Evolutionary conservation across 2,797 vertebrate species (phyloP).

Genomic region (Ctenopoma multispine): DNA sequence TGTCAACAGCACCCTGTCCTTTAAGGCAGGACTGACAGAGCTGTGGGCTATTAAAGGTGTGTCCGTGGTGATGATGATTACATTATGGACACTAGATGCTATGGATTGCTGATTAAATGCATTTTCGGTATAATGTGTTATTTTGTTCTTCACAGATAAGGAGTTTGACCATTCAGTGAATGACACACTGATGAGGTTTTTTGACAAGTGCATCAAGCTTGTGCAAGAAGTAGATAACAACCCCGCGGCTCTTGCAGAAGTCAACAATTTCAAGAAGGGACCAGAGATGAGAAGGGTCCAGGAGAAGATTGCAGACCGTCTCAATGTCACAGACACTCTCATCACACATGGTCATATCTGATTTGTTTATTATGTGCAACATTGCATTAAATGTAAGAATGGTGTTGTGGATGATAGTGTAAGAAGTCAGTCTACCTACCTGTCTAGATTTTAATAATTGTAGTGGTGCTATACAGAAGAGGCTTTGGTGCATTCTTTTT

Average conservation of each 20-base stretch:
- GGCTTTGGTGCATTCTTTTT: too few relatives aligned
- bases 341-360: slow-evolving; percentile 84
- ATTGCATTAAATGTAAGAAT: too few relatives aligned
- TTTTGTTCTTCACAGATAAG: slow-evolving; percentile 71
- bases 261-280: slow-evolving; percentile 88
- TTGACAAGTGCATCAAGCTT: slow-evolving; percentile 90
- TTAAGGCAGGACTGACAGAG: slow-evolving; percentile 78
- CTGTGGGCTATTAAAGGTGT: slow-evolving; percentile 78
- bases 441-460: too few relatives aligned
- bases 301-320: slow-evolving; percentile 87
- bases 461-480: too few relatives aligned
- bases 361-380: too few relatives aligned
- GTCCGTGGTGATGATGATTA: neutral
- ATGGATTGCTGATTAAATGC: too few relatives aligned
- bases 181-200: slow-evolving; percentile 93
- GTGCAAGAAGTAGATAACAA: slow-evolving; percentile 89
- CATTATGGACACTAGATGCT: neutral
- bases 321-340: slow-evolving; percentile 79
- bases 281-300: slow-evolving; percentile 90
- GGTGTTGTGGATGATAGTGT: too few relatives aligned
- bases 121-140: neutral
- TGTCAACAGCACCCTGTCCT: slow-evolving; percentile 88
- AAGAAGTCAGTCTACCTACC: too few relatives aligned
- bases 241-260: slow-evolving; percentile 83
- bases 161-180: slow-evolving; percentile 85